Percentiles rank a stretch among this genome's conserved stretches.
phyloP scores from a whole-genome alignment of 2,888 invertebrate genomes.

The Liodrosophila aerea region DNA sequence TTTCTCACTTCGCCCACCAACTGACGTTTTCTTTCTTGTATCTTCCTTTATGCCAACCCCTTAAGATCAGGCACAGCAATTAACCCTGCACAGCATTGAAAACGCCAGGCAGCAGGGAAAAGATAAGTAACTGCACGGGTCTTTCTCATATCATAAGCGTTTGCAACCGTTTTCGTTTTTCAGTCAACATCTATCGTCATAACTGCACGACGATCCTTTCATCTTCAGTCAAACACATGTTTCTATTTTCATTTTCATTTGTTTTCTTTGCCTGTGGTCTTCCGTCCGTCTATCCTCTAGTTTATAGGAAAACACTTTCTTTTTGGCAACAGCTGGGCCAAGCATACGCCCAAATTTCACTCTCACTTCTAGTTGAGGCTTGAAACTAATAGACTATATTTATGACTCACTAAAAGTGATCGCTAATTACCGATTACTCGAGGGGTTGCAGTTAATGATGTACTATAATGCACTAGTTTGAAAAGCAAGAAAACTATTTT shows the following conservation, averaged over 20 bases:
- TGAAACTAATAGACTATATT: constrained; percentile 34
- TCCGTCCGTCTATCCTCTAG: constrained; percentile 56
- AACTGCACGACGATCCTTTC: constrained; percentile 36
- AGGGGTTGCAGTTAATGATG: background rate
- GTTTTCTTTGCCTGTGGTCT: constrained; percentile 51
- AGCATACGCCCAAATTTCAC: constrained; percentile 49
- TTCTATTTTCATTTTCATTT: constrained; percentile 28
- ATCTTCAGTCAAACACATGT: constrained; percentile 66
- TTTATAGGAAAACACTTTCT: constrained; percentile 51
- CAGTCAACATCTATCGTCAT: constrained; percentile 49
- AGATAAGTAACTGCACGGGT: constrained; percentile 53
- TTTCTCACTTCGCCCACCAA: constrained; percentile 36
- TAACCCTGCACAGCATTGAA: constrained; percentile 24
- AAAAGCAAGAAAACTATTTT: no score
- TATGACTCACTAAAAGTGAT: constrained; percentile 34
- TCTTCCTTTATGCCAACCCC: constrained; percentile 61
- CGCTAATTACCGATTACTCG: background rate
- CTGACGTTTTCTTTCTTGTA: constrained; percentile 45
- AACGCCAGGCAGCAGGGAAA: constrained; percentile 28
- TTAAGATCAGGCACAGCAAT: constrained; percentile 56
- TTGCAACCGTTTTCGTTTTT: constrained; percentile 29
- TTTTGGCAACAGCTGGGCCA: constrained; percentile 45
- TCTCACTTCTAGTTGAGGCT: constrained; percentile 51
- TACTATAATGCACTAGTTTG: no score
- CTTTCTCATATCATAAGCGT: constrained; percentile 2